phyloP scores from a whole-genome alignment of 2,888 invertebrate genomes.

The Emmelina monodactyla region DNA sequence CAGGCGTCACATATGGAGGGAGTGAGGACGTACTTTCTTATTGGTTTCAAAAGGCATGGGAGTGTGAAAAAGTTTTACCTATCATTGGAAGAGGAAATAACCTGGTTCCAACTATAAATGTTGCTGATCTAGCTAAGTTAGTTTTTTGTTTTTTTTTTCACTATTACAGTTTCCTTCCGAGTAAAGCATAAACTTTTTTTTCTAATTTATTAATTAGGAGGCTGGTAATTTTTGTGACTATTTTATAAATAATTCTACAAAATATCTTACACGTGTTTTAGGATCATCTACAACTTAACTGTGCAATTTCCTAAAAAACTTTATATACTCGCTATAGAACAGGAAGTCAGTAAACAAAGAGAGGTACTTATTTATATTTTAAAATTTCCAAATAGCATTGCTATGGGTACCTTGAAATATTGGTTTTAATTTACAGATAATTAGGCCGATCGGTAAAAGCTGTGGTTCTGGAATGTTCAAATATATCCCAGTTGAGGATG shows the following conservation, averaged over 20 bases:
- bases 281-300: constrained; percentile 52
- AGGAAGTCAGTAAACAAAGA: constrained; percentile 57
- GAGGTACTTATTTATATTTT: constrained; percentile 26
- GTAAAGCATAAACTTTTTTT: neutral
- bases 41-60: constrained; percentile 74
- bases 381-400: neutral
- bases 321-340: constrained; percentile 72
- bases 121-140: constrained; percentile 67
- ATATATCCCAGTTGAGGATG: constrained; percentile 63
- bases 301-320: constrained; percentile 62
- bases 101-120: constrained; percentile 68
- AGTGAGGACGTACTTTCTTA: constrained; percentile 68
- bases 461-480: constrained; percentile 64
- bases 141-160: constrained; percentile 17
- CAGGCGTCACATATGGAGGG: constrained; percentile 70
- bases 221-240: neutral
- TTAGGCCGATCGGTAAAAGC: constrained; percentile 62
- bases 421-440: constrained; percentile 42
- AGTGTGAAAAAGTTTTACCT: constrained; percentile 66
- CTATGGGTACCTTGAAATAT: too few species aligned
- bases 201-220: neutral
- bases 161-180: neutral
- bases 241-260: too few species aligned
- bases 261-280: too few species aligned
- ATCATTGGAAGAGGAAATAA: constrained; percentile 67